Percentiles rank a stretch among this genome's conserved stretches.
Conservation (phyloP, 2,113 vertebrate genomes). For the Synchiropus splendidus region DNA sequence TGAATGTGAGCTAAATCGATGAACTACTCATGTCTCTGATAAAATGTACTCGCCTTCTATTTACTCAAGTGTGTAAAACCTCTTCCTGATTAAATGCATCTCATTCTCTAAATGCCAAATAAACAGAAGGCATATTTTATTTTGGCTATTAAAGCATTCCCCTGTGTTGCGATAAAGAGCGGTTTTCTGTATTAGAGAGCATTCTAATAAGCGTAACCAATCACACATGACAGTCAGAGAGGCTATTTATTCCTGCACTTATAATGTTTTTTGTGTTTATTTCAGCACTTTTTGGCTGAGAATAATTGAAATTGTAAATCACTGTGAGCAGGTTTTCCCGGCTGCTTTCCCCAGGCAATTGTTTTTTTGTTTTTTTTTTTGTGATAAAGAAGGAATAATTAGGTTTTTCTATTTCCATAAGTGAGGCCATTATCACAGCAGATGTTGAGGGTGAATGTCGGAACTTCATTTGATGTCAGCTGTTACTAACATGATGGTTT, state of each 20-base stretch:
- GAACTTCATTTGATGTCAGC: not conserved
- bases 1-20: too few relatives aligned
- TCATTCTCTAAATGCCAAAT: not conserved
- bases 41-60: too few relatives aligned
- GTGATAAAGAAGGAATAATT: constrained; percentile 23
- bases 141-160: constrained; percentile 5
- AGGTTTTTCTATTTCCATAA: constrained; percentile 30
- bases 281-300: constrained; percentile 7
- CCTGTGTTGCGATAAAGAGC: constrained; percentile 11
- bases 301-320: constrained; percentile 21
- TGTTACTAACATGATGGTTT: too few relatives aligned
- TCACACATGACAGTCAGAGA: not conserved
- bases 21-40: too few relatives aligned
- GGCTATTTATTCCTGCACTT: not conserved
- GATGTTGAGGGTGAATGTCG: constrained; percentile 33
- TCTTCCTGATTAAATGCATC: not conserved
- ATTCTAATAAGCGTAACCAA: not conserved
- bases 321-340: constrained; percentile 10
- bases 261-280: constrained; percentile 3
- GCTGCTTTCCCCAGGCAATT: constrained; percentile 6
- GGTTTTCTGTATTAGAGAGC: constrained; percentile 1
- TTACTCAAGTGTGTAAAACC: too few relatives aligned
- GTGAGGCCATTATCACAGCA: constrained; percentile 33
- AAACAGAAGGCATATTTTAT: constrained; percentile 21
- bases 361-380: constrained; percentile 28